phyloP scores from a whole-genome alignment of 2,888 invertebrate genomes.

The Carpatolechia fugitivella region DNA sequence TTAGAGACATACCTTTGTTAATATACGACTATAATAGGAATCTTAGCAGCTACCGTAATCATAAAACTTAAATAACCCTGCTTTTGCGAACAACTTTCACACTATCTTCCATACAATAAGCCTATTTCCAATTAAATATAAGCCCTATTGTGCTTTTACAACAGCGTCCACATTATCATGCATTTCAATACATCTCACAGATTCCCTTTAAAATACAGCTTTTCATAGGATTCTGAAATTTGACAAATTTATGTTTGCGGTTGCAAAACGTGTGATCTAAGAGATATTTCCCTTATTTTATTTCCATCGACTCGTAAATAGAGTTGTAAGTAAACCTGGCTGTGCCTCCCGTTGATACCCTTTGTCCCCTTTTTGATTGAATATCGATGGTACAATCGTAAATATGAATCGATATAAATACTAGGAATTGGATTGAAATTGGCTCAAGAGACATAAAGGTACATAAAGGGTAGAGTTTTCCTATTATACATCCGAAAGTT shows the following conservation, averaged over 20 bases:
- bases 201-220: slow-evolving; percentile 44
- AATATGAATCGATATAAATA: slow-evolving; percentile 56
- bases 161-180: slow-evolving; percentile 33
- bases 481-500: too few relatives aligned
- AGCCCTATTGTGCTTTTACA: slow-evolving; percentile 40
- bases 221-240: slow-evolving; percentile 38
- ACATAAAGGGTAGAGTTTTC: too few relatives aligned
- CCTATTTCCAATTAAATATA: slow-evolving; percentile 46
- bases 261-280: background rate
- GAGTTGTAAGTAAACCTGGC: slow-evolving; percentile 29
- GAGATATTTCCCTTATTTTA: background rate
- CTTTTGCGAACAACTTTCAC: background rate
- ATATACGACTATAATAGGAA: background rate
- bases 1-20: background rate
- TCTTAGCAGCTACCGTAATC: background rate
- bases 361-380: slow-evolving; percentile 65
- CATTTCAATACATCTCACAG: slow-evolving; percentile 35
- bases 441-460: background rate
- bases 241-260: slow-evolving; percentile 22
- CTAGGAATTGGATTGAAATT: slow-evolving; percentile 20
- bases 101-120: slow-evolving; percentile 7
- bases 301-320: background rate
- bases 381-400: slow-evolving; percentile 69
- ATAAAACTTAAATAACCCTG: background rate
- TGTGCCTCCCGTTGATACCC: slow-evolving; percentile 39